These are phyloP conservation scores for Battus philenor DNA, from an alignment of 1,140 invertebrate genomes.

Conservation along the genomic window DNA sequence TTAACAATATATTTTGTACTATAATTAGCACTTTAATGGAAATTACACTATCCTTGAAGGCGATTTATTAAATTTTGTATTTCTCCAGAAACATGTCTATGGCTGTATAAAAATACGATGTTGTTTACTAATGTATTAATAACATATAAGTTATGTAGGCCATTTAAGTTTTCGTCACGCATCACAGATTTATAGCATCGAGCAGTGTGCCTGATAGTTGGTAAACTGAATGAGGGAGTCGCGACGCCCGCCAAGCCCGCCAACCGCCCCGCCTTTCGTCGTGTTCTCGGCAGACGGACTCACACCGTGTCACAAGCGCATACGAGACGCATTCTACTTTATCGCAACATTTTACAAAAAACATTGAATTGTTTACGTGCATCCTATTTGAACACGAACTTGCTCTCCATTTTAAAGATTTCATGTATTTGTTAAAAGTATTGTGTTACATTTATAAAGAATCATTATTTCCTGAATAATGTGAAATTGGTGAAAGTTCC, in stretches of 20 bases:
- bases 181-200: too few relatives aligned
- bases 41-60: too few relatives aligned
- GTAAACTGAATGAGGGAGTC: slow-evolving; percentile 11
- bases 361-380: slow-evolving; percentile 14
- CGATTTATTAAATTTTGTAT: too few relatives aligned
- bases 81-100: too few relatives aligned
- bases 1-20: too few relatives aligned
- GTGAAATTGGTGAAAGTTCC: slow-evolving; percentile 57
- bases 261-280: slow-evolving; percentile 3
- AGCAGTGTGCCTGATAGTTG: neutral
- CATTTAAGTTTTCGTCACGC: too few relatives aligned
- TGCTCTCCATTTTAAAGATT: neutral
- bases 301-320: slow-evolving; percentile 12
- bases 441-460: slow-evolving; percentile 4
- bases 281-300: neutral
- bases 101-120: too few relatives aligned
- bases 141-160: too few relatives aligned
- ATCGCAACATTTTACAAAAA: slow-evolving; percentile 1
- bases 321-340: slow-evolving; percentile 1
- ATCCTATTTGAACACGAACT: neutral
- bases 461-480: slow-evolving; percentile 25
- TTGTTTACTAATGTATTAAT: too few relatives aligned
- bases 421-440: slow-evolving; percentile 12
- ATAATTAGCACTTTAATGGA: too few relatives aligned
- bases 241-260: neutral